Percentiles rank a stretch among this genome's conserved stretches.
Evolutionary conservation across 2,888 invertebrate species (phyloP).

Genomic region (Epirrita christyi): DNA sequence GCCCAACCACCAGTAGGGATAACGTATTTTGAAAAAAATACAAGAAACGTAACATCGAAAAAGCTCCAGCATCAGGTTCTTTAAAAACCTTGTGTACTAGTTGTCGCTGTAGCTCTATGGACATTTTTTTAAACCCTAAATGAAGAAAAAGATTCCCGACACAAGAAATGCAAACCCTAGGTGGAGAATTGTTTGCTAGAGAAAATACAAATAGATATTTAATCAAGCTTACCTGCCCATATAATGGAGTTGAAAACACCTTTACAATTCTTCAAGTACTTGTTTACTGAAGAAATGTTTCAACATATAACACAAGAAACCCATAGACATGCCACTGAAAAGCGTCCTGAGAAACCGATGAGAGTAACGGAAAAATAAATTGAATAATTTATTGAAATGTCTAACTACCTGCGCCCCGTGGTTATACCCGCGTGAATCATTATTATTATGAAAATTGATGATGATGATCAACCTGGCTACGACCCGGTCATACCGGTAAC

Average conservation of each 20-base stretch:
- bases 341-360: conserved; percentile 10
- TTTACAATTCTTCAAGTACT: conserved; percentile 17
- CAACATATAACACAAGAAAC: conserved; percentile 2
- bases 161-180: background rate
- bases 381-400: conserved; percentile 11
- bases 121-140: too few species aligned
- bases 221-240: conserved; percentile 9
- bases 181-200: conserved; percentile 12
- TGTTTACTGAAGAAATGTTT: conserved; percentile 13
- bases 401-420: conserved; percentile 4
- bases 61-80: too few species aligned
- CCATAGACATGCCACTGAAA: conserved; percentile 12
- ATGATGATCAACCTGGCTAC: conserved; percentile 17
- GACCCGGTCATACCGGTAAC: conserved; percentile 16
- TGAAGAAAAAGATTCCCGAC: background rate
- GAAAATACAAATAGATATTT: conserved; percentile 1
- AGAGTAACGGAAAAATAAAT: conserved; percentile 1
- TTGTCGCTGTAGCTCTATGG: too few species aligned
- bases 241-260: conserved; percentile 15
- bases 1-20: too few species aligned
- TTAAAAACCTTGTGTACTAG: too few species aligned
- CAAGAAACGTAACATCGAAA: too few species aligned
- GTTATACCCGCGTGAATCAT: conserved; percentile 2
- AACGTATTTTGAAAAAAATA: too few species aligned
- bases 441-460: too few species aligned